A percentile compares a stretch with the other conserved stretches of the same genome.
phyloP scores from a whole-genome alignment of 2,113 vertebrate genomes.

The Lipophrys pholis region DNA sequence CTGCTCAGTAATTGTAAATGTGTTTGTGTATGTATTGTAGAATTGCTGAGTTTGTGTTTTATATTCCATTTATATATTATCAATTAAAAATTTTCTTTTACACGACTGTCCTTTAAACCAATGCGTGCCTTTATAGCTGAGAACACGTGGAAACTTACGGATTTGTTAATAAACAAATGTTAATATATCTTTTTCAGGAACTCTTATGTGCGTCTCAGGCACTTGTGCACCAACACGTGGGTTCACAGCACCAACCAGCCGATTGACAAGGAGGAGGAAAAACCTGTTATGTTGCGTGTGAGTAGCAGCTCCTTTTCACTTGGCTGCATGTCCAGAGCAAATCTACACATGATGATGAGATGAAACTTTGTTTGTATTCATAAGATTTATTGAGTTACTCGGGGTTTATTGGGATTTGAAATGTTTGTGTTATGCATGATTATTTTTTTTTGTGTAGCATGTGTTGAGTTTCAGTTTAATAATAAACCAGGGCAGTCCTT shows the following conservation, averaged over 20 bases:
- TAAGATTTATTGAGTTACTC: not conserved
- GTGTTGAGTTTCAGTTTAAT: not conserved
- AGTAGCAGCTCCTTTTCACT: slow-evolving; percentile 47
- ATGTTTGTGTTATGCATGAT: not conserved
- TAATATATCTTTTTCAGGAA: slow-evolving; percentile 83
- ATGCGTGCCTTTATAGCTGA: too few relatives aligned
- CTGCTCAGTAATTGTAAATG: too few relatives aligned
- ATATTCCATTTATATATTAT: too few relatives aligned
- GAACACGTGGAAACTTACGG: too few relatives aligned
- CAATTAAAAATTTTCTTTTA: too few relatives aligned
- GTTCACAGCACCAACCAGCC: slow-evolving; percentile 99
- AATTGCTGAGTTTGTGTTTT: too few relatives aligned
- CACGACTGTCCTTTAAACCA: too few relatives aligned
- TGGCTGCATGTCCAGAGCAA: too few relatives aligned
- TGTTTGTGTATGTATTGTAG: too few relatives aligned
- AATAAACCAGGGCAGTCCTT: not conserved
- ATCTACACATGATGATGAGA: slow-evolving; percentile 3
- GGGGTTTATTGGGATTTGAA: not conserved
- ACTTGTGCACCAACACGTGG: slow-evolving; percentile 99
- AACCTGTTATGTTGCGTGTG: slow-evolving; percentile 97
- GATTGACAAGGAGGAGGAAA: slow-evolving; percentile 99
- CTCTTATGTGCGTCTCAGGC: slow-evolving; percentile 95
- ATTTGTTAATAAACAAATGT: not conserved
- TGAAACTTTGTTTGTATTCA: not conserved
- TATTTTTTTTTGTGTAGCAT: not conserved